phyloP scores from a whole-genome alignment of 2,797 vertebrate genomes.

The Sternotherus odoratus region DNA sequence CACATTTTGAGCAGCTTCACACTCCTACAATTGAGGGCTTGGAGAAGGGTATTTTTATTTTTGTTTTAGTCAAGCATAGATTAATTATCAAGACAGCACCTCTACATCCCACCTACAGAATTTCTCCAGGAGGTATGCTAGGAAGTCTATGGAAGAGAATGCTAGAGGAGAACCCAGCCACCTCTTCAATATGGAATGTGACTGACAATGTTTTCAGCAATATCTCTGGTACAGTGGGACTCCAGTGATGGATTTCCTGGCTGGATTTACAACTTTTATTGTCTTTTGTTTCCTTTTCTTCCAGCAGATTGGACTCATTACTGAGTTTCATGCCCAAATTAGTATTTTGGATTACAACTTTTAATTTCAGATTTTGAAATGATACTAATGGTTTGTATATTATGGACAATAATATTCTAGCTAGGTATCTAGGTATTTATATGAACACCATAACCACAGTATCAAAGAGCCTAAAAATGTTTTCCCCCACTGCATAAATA shows the following conservation, averaged over 20 bases:
- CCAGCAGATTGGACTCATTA: constrained; percentile 63
- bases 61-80: constrained; percentile 36
- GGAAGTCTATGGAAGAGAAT: constrained; percentile 4
- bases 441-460: not conserved
- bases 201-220: constrained; percentile 62
- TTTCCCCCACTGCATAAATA: constrained; percentile 21
- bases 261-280: constrained; percentile 52
- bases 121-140: constrained; percentile 59
- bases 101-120: not conserved
- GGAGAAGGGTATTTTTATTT: constrained; percentile 5
- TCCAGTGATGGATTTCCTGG: constrained; percentile 45
- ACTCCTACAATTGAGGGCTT: constrained; percentile 4
- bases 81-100: constrained; percentile 64
- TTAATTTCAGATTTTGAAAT: constrained; percentile 22
- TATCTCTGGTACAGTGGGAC: constrained; percentile 16
- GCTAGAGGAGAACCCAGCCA: not conserved
- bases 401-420: not conserved
- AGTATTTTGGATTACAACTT: constrained; percentile 36
- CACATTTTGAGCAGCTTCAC: constrained; percentile 14
- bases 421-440: not conserved
- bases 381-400: not conserved
- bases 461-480: not conserved
- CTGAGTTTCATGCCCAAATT: constrained; percentile 62
- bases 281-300: constrained; percentile 69
- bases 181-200: constrained; percentile 45